Percentiles rank a stretch among this genome's conserved stretches.
phyloP scores from a whole-genome alignment of 2,797 vertebrate species.

The Gymnoscopelus microlampas region DNA sequence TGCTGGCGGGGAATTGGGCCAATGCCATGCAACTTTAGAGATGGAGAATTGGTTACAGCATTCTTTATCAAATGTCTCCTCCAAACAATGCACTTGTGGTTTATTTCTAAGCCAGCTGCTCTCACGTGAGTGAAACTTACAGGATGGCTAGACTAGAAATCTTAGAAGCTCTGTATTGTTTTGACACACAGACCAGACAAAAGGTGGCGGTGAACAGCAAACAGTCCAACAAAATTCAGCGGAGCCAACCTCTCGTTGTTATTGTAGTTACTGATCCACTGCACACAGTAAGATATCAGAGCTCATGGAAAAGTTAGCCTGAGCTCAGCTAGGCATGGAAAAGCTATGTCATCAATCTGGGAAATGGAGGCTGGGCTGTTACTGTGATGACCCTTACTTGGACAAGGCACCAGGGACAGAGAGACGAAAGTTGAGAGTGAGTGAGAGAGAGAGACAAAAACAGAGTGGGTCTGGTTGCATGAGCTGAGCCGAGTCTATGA shows the following conservation, averaged over 20 bases:
- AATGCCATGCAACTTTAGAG: slow-evolving; percentile 32
- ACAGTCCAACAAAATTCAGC: slow-evolving; percentile 8
- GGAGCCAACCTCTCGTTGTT: slow-evolving; percentile 12
- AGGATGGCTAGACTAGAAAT: slow-evolving; percentile 19
- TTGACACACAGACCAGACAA: slow-evolving; percentile 21
- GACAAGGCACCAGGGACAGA: slow-evolving; percentile 28
- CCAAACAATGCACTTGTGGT: not conserved
- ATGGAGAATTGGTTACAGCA: slow-evolving; percentile 25
- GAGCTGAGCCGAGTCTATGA: slow-evolving; percentile 43
- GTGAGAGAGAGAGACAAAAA: slow-evolving; percentile 13
- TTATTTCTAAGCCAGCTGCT: slow-evolving; percentile 1
- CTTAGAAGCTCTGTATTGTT: not conserved
- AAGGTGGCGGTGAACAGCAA: slow-evolving; percentile 22
- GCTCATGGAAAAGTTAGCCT: slow-evolving; percentile 18
- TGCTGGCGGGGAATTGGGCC: slow-evolving; percentile 26
- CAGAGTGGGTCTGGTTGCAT: slow-evolving; percentile 12
- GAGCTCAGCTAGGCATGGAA: slow-evolving; percentile 30
- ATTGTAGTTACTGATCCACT: slow-evolving; percentile 6
- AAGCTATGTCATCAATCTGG: slow-evolving; percentile 36
- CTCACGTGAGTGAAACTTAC: slow-evolving; percentile 3
- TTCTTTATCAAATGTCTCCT: slow-evolving; percentile 13
- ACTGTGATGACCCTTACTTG: slow-evolving; percentile 39
- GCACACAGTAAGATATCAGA: slow-evolving; percentile 13
- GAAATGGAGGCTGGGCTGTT: slow-evolving; percentile 25
- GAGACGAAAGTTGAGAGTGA: not conserved